Evolutionary conservation across 2,888 invertebrate species (phyloP).

Genomic region (Dyspetes luteomarginatus): DNA sequence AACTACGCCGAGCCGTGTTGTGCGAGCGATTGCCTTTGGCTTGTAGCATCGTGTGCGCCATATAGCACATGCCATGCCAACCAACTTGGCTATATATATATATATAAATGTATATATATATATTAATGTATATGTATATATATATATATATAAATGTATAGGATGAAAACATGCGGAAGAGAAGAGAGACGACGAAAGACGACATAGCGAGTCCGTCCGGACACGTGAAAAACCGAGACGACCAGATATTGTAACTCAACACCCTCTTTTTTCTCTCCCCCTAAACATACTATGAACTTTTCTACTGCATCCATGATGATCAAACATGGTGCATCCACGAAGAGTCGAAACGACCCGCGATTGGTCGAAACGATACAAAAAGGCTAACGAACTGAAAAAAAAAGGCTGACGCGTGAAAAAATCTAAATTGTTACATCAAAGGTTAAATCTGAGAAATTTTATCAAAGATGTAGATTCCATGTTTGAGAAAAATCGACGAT

Average conservation of each 20-base stretch:
- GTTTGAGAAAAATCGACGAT: neutral
- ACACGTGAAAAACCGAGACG: constrained; percentile 31
- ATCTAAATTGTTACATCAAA: no score
- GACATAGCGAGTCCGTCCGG: constrained; percentile 49
- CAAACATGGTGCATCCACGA: neutral
- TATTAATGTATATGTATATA: neutral
- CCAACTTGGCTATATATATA: constrained; percentile 32
- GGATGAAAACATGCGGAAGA: constrained; percentile 48
- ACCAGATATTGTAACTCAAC: constrained; percentile 7
- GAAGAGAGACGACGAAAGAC: constrained; percentile 51
- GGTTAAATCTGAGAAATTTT: no score
- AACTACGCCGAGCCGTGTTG: constrained; percentile 77
- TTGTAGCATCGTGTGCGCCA: constrained; percentile 40
- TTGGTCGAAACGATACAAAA: neutral
- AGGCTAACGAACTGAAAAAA: no score
- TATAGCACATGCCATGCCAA: constrained; percentile 19
- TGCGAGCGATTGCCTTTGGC: constrained; percentile 65
- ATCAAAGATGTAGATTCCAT: no score
- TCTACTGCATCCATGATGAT: constrained; percentile 6
- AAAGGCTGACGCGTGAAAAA: no score
- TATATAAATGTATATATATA: constrained; percentile 6
- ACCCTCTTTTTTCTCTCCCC: neutral
- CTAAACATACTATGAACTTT: neutral
- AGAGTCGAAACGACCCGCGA: neutral
- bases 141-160: neutral